phyloP scores from a whole-genome alignment of 1,140 invertebrate genomes.

The Drosophila nikananu region DNA sequence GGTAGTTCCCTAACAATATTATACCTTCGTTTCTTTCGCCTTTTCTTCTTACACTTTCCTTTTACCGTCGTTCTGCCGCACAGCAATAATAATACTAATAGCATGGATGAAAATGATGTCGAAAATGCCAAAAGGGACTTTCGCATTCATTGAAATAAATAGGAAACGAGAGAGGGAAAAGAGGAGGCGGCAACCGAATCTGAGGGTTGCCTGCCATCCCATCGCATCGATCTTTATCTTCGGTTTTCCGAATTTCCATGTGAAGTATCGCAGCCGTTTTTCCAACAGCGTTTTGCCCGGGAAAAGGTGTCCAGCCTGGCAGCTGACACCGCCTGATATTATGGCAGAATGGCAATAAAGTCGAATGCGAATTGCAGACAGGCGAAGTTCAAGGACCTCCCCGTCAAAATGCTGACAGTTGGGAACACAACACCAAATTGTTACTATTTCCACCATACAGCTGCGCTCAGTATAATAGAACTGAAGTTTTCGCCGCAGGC shows the following conservation, averaged over 20 bases:
- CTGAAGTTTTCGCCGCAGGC: not conserved
- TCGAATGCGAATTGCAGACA: constrained; percentile 29
- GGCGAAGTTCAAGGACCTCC: constrained; percentile 54
- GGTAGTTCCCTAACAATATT: constrained; percentile 4
- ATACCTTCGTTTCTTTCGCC: not conserved
- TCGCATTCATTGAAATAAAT: constrained; percentile 9
- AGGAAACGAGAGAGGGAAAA: not conserved
- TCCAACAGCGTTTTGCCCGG: constrained; percentile 12
- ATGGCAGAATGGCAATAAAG: constrained; percentile 30
- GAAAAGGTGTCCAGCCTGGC: constrained; percentile 25
- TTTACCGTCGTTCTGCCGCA: not conserved
- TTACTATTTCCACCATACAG: constrained; percentile 21
- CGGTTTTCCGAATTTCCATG: constrained; percentile 39
- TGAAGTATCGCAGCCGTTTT: constrained; percentile 17
- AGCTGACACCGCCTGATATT: constrained; percentile 20
- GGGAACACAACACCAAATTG: constrained; percentile 20
- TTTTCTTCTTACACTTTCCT: not conserved
- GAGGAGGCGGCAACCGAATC: constrained; percentile 3
- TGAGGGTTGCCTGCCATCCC: constrained; percentile 10
- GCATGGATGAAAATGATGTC: constrained; percentile 9
- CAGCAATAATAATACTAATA: not conserved
- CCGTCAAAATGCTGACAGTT: constrained; percentile 45
- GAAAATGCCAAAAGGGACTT: constrained; percentile 22
- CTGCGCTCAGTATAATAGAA: not conserved
- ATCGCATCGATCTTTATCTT: constrained; percentile 44